These are phyloP conservation scores for Anodontia alba DNA, from an alignment of 2,888 invertebrate genomes.

Conservation along the genomic window DNA sequence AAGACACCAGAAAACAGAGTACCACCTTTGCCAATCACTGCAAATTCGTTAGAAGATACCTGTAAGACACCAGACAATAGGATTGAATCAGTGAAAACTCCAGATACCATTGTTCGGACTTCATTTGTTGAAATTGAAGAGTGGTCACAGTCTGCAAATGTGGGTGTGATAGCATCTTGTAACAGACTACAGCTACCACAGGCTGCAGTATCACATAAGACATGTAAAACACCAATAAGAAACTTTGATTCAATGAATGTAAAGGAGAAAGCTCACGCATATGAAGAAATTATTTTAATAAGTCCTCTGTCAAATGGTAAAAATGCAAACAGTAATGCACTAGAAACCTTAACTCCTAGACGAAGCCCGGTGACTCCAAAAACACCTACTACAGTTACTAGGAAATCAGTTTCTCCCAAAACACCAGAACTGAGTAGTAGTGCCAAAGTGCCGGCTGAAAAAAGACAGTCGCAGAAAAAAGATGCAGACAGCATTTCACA, in stretches of 20 bases:
- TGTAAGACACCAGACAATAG: background rate
- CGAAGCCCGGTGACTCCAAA: slow-evolving; percentile 31
- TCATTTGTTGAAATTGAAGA: background rate
- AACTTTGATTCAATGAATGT: slow-evolving; percentile 59
- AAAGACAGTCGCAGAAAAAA: background rate
- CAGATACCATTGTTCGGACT: background rate
- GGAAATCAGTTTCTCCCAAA: slow-evolving; percentile 26
- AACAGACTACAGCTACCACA: background rate
- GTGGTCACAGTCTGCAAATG: background rate
- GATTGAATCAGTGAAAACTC: background rate
- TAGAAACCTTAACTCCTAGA: background rate
- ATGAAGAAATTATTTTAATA: slow-evolving; percentile 65
- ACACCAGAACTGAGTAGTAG: slow-evolving; percentile 33
- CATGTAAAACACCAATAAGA: slow-evolving; percentile 22
- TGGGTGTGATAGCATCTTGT: background rate
- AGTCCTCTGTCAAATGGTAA: slow-evolving; percentile 29
- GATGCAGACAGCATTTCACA: background rate
- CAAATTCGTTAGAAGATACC: background rate
- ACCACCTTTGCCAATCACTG: background rate
- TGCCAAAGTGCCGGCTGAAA: slow-evolving; percentile 20
- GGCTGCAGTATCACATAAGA: background rate
- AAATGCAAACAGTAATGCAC: background rate
- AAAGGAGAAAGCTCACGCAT: slow-evolving; percentile 63
- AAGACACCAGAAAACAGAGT: background rate
- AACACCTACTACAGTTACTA: background rate